A percentile compares a stretch with the other conserved stretches of the same genome.
phyloP scores from a whole-genome alignment of 30 jellyfish, hydroid and myxozoan genomes.

The Aurelia sp. region DNA sequence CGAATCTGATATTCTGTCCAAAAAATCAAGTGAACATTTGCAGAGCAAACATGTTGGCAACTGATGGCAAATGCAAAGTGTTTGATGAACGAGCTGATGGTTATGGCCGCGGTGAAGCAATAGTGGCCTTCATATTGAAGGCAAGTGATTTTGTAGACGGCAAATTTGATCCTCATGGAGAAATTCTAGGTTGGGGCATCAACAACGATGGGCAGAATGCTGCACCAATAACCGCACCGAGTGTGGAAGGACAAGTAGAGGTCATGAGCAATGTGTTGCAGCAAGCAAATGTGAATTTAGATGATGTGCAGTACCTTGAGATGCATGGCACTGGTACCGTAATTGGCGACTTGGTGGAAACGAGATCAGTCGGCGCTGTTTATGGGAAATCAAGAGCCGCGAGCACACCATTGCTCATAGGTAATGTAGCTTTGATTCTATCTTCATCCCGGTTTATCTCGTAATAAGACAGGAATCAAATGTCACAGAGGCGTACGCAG shows the following conservation, averaged over 20 bases:
- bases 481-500: no score
- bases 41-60: slow-evolving; percentile 60
- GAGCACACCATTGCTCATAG: slow-evolving; percentile 26
- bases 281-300: slow-evolving; percentile 19
- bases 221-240: slow-evolving; percentile 74
- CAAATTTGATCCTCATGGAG: slow-evolving; percentile 21
- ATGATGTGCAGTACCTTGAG: slow-evolving; percentile 57
- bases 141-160: slow-evolving; percentile 6
- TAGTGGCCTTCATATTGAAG: slow-evolving; percentile 29
- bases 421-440: neutral
- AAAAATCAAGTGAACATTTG: slow-evolving; percentile 41
- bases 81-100: slow-evolving; percentile 77
- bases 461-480: no score
- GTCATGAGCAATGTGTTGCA: slow-evolving; percentile 29
- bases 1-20: slow-evolving; percentile 44
- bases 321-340: slow-evolving; percentile 75
- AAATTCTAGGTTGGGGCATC: slow-evolving; percentile 33
- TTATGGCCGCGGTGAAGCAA: slow-evolving; percentile 75
- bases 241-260: slow-evolving; percentile 31
- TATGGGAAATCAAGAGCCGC: slow-evolving; percentile 29
- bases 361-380: slow-evolving; percentile 45
- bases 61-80: slow-evolving; percentile 65
- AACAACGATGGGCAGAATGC: slow-evolving; percentile 69
- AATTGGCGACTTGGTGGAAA: slow-evolving; percentile 65
- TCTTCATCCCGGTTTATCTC: no score